A percentile compares a stretch with the other conserved stretches of the same genome.
phyloP scores from a whole-genome alignment of 1,140 invertebrate species.

The Epicauta chinensis region DNA sequence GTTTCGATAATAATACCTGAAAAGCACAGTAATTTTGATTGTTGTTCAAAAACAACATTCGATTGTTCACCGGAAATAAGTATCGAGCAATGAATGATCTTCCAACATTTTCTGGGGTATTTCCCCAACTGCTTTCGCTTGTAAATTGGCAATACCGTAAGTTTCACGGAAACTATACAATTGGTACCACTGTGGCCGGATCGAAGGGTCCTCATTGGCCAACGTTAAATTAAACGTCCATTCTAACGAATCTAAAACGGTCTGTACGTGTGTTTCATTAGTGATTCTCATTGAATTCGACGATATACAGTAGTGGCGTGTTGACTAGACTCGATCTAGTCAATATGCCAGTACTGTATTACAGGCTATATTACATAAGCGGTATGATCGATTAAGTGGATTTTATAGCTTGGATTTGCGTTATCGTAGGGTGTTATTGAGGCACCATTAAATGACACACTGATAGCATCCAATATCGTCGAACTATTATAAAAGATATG shows the following conservation, averaged over 20 bases:
- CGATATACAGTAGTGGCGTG: no score
- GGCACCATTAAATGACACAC: slow-evolving; percentile 71
- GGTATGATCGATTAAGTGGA: slow-evolving; percentile 59
- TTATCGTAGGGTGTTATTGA: slow-evolving; percentile 59
- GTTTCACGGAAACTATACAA: slow-evolving; percentile 62
- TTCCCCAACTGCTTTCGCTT: slow-evolving; percentile 44
- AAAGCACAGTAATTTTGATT: slow-evolving; percentile 2
- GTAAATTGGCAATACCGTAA: slow-evolving; percentile 50
- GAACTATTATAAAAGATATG: slow-evolving; percentile 56
- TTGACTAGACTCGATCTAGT: no score
- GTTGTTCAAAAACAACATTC: no score
- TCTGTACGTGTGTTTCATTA: no score
- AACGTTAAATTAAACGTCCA: slow-evolving; percentile 72
- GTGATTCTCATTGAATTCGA: no score
- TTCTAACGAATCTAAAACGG: slow-evolving; percentile 61
- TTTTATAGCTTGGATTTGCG: slow-evolving; percentile 76
- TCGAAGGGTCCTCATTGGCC: slow-evolving; percentile 56
- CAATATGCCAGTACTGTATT: no score
- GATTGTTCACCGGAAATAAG: slow-evolving; percentile 29
- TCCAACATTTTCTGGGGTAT: slow-evolving; percentile 48
- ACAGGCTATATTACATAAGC: slow-evolving; percentile 51
- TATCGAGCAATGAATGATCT: slow-evolving; percentile 31
- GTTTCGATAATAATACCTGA: slow-evolving; percentile 35
- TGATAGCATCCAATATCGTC: slow-evolving; percentile 39
- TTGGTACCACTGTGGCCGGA: slow-evolving; percentile 55